Evolutionary conservation across 2,797 vertebrate species (phyloP).

Genomic region (Lacerta viridis): DNA sequence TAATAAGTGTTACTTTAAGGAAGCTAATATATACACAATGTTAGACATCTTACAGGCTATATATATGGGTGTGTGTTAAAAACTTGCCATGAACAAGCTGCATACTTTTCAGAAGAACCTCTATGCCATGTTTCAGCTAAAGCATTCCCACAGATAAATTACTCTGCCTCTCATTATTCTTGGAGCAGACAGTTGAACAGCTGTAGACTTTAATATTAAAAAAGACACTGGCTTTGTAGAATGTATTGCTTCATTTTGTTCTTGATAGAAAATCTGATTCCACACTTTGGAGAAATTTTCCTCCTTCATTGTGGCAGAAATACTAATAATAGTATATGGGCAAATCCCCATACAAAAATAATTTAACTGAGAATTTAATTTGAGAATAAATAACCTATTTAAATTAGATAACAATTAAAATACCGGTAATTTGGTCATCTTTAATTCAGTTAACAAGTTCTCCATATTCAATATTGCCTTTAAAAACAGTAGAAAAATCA

Average conservation of each 20-base stretch:
- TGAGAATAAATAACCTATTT: no score
- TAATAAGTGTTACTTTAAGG: neutral
- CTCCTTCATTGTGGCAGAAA: neutral
- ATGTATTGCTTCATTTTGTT: neutral
- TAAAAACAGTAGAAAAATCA: no score
- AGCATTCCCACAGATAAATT: neutral
- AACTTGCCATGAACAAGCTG: neutral
- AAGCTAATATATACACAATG: neutral
- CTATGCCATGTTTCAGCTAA: constrained; percentile 21
- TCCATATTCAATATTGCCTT: no score
- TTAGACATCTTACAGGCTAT: constrained; percentile 22
- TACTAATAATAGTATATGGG: no score
- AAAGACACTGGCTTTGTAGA: neutral
- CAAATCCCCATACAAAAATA: no score
- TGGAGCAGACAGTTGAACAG: neutral
- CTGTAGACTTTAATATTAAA: neutral
- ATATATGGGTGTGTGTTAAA: neutral
- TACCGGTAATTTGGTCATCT: no score
- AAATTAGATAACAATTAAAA: no score
- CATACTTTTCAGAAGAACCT: neutral
- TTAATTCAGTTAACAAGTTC: no score
- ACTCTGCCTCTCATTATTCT: neutral
- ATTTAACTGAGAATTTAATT: no score
- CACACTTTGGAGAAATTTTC: no score
- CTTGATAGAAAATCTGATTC: neutral